Conservation (phyloP, 2,888 invertebrate species). For the Cephus rjabovi region DNA sequence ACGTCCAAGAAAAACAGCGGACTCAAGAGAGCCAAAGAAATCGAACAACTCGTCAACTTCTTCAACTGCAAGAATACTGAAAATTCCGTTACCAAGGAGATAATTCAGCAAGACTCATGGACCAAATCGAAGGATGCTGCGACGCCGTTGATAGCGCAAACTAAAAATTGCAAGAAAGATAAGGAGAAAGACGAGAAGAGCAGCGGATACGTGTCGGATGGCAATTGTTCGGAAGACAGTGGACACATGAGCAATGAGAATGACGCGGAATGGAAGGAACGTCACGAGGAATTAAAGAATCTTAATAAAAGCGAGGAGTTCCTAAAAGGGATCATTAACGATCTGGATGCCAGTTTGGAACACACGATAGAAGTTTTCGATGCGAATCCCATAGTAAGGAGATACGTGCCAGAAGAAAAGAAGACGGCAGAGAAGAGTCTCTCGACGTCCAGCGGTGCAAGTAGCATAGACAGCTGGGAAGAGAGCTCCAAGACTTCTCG, state of each 20-base stretch:
- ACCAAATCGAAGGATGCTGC: conserved; percentile 36
- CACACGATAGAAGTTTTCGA: conserved; percentile 50
- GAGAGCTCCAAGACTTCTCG: conserved; percentile 31
- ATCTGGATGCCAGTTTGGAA: conserved; percentile 47
- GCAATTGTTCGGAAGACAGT: conserved; percentile 79
- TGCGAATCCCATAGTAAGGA: conserved; percentile 42
- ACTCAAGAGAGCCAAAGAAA: conserved; percentile 53
- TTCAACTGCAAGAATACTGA: conserved; percentile 62
- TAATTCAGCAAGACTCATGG: conserved; percentile 41
- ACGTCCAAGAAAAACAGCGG: conserved; percentile 27
- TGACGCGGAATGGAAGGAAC: conserved; percentile 65
- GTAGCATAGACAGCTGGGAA: conserved; percentile 52
- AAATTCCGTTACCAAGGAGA: conserved; percentile 27
- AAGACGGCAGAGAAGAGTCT: conserved; percentile 33
- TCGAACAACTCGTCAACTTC: conserved; percentile 61
- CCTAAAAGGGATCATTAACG: conserved; percentile 49
- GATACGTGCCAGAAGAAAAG: conserved; percentile 35
- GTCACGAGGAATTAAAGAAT: conserved; percentile 33
- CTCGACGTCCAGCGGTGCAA: conserved; percentile 47
- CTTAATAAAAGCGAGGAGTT: conserved; percentile 45
- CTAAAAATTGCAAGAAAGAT: conserved; percentile 28
- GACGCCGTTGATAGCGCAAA: conserved; percentile 29
- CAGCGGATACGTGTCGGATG: conserved; percentile 71
- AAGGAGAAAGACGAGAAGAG: conserved; percentile 46
- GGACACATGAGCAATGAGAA: conserved; percentile 85